Evolutionary conservation across 2,113 vertebrate species (phyloP).

Genomic region (Orcinus orca): DNA sequence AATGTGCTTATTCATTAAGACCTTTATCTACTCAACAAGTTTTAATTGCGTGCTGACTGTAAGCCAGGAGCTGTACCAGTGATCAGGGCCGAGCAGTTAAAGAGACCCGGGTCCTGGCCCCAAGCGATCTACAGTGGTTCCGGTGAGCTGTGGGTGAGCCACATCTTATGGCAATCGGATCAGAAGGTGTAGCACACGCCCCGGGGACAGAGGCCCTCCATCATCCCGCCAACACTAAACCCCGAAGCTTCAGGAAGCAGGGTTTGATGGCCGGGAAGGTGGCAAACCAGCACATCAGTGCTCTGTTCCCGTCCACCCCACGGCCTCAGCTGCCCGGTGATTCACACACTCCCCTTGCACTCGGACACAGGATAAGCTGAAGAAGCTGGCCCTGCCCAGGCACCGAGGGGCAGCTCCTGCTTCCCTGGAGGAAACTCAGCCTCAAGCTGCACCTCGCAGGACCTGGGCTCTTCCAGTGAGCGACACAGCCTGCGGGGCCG

Average conservation of each 20-base stretch:
- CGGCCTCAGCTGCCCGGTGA: background rate
- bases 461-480: background rate
- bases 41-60: background rate
- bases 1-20: too few relatives aligned
- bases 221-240: background rate
- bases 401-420: background rate
- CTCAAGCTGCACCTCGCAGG: background rate
- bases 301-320: fast-evolving
- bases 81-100: fast-evolving
- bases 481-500: background rate
- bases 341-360: too few relatives aligned
- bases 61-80: fast-evolving
- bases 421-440: background rate
- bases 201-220: fast-evolving
- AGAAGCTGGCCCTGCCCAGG: too few relatives aligned
- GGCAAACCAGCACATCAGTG: fast-evolving
- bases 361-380: background rate
- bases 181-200: fast-evolving
- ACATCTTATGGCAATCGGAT: fast-evolving
- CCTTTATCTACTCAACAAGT: background rate
- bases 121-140: fast-evolving
- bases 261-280: fast-evolving
- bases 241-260: background rate
- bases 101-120: fast-evolving
- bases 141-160: fast-evolving